A percentile compares a stretch with the other conserved stretches of the same genome.
These are phyloP conservation scores for Tetranychus piercei DNA, from an alignment of 2,888 invertebrate genomes.

Conservation along the genomic window DNA sequence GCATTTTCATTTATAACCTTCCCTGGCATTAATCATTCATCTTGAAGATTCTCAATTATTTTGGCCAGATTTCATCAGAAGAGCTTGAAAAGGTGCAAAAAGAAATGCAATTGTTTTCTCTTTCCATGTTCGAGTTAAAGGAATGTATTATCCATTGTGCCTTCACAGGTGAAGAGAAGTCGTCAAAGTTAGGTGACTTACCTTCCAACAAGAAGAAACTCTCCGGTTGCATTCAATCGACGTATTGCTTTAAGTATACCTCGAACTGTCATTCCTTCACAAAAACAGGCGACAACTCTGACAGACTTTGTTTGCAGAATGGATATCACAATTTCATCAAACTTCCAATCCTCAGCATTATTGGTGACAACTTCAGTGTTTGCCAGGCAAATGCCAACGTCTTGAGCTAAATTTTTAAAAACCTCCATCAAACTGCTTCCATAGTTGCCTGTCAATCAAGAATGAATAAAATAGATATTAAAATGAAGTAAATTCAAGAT, in stretches of 20 bases:
- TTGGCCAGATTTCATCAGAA: too few relatives aligned
- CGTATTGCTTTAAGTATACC: slow-evolving; percentile 45
- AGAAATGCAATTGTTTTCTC: too few relatives aligned
- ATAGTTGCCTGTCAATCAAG: slow-evolving; percentile 46
- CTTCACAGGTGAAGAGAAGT: not conserved
- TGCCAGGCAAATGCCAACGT: slow-evolving; percentile 51
- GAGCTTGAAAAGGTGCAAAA: too few relatives aligned
- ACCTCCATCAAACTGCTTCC: slow-evolving; percentile 55
- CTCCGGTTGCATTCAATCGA: slow-evolving; percentile 40
- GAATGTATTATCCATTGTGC: not conserved
- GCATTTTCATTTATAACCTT: too few relatives aligned
- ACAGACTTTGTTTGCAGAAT: slow-evolving; percentile 39
- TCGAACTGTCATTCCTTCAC: slow-evolving; percentile 52
- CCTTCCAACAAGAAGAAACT: slow-evolving; percentile 50
- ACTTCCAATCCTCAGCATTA: slow-evolving; percentile 41
- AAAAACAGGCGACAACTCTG: slow-evolving; percentile 54
- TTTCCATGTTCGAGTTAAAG: too few relatives aligned
- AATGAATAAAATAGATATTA: not conserved
- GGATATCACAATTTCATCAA: slow-evolving; percentile 38
- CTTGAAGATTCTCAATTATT: too few relatives aligned
- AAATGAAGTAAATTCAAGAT: slow-evolving; percentile 3
- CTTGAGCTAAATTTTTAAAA: slow-evolving; percentile 49
- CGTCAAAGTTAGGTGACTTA: slow-evolving; percentile 30
- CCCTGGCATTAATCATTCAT: too few relatives aligned
- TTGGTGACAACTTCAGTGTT: slow-evolving; percentile 46